Conservation (phyloP, 1,140 invertebrate genomes). For the Vanessa tameamea region DNA sequence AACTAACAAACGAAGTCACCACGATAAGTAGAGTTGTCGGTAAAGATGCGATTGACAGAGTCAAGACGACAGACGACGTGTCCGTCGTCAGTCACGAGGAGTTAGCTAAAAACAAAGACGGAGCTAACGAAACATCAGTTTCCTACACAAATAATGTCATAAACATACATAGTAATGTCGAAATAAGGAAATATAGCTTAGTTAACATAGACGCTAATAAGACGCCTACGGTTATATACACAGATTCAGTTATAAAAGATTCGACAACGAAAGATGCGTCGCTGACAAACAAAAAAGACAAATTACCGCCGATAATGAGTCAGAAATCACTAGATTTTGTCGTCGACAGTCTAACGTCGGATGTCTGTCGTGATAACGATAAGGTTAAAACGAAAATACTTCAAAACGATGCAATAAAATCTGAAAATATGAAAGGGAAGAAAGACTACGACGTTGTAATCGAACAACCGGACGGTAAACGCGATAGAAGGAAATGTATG, state of each 20-base stretch:
- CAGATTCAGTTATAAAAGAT: neutral
- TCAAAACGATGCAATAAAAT: neutral
- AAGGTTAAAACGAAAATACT: constrained; percentile 2
- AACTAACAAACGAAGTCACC: constrained; percentile 72
- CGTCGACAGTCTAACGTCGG: constrained; percentile 64
- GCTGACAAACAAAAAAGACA: constrained; percentile 32
- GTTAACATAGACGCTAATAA: neutral
- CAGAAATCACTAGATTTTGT: constrained; percentile 70
- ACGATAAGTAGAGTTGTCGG: constrained; percentile 67
- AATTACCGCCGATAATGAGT: constrained; percentile 69
- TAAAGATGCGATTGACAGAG: constrained; percentile 57
- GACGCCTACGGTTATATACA: neutral
- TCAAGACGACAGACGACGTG: constrained; percentile 44
- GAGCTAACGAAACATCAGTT: constrained; percentile 52
- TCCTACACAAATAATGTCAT: constrained; percentile 71
- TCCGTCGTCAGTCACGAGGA: constrained; percentile 47
- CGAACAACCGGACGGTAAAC: constrained; percentile 62
- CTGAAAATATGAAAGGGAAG: constrained; percentile 26
- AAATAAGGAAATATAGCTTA: constrained; percentile 56
- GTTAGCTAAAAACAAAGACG: constrained; percentile 41
- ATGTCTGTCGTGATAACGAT: constrained; percentile 32
- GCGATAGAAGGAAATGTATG: constrained; percentile 61
- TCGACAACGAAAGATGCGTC: neutral
- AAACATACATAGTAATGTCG: constrained; percentile 65
- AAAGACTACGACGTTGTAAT: constrained; percentile 64